These are phyloP conservation scores for Ammodytes marinus DNA, from an alignment of 2,113 vertebrate genomes.

Conservation along the genomic window DNA sequence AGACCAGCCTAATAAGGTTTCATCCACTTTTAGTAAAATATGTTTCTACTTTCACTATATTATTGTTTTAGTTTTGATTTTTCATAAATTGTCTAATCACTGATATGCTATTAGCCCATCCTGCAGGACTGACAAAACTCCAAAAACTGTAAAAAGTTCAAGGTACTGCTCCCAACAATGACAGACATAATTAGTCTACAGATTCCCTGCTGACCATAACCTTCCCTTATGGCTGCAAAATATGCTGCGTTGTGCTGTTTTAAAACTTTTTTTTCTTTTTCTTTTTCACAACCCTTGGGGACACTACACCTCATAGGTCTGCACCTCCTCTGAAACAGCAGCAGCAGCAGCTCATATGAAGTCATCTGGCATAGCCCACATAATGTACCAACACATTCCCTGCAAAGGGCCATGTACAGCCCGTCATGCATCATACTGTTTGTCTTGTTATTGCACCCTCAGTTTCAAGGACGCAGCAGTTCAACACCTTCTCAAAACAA, in stretches of 20 bases:
- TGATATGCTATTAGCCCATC: constrained; percentile 50
- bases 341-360: constrained; percentile 27
- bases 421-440: constrained; percentile 39
- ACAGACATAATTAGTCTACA: constrained; percentile 42
- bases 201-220: constrained; percentile 51
- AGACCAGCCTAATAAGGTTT: background rate
- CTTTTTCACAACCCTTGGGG: constrained; percentile 27
- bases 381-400: constrained; percentile 32
- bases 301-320: constrained; percentile 13
- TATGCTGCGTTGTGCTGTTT: constrained; percentile 55
- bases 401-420: constrained; percentile 18
- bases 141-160: constrained; percentile 17
- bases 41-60: constrained; percentile 2
- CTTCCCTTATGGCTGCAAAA: constrained; percentile 35
- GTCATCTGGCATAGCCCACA: constrained; percentile 16
- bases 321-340: constrained; percentile 20
- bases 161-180: constrained; percentile 24
- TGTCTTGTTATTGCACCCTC: constrained; percentile 46
- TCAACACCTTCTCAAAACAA: constrained; percentile 45
- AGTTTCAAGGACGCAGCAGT: constrained; percentile 52
- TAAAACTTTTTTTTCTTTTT: constrained; percentile 15
- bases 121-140: constrained; percentile 15
- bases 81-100: constrained; percentile 58
- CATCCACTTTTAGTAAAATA: constrained; percentile 19
- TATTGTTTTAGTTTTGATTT: constrained; percentile 2